Evolutionary conservation across 2,888 invertebrate species (phyloP), one percentile per base, ranked within the genome.

Genomic region (Ethmia dodecea): DNA sequence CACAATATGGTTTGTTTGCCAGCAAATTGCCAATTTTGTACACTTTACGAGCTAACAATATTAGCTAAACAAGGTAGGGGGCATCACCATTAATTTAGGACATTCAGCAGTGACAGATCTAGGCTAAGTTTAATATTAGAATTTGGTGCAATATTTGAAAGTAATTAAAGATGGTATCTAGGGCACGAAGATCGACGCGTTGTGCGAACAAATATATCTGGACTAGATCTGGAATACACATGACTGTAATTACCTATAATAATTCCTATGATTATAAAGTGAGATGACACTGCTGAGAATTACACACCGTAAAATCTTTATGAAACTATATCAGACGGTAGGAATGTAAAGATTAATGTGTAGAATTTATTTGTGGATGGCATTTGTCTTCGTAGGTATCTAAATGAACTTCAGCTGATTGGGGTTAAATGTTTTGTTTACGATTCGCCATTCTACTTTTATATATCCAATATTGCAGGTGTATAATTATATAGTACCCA

Each of bases 101-200:
- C 40, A 33, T 11, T 5, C 26, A 49, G 47, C n/a, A n/a, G n/a
- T n/a, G n/a, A n/a, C n/a, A n/a, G n/a, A n/a, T n/a, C n/a, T n/a
- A n/a, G n/a, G n/a, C n/a, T n/a, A n/a, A n/a, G n/a, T n/a, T n/a
- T n/a, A n/a, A n/a, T n/a, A n/a, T n/a, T n/a, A n/a, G n/a, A n/a
- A n/a, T n/a, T n/a, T n/a, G n/a, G n/a, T n/a, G n/a, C n/a, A n/a
- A n/a, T n/a, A n/a, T n/a, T n/a, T n/a, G 45, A 60, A 58, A 55
- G 47, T 48, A 59, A 55, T 54, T 55, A 50, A 43, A 16, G 46
- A 47, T 37, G 33, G 55, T 69, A 67, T 72, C 67, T 65, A 61
- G 67, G 60, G 55, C 69, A 63, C 58, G 45, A 65, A 72, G 65
- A 67, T 63, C 57, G 41, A 42, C 45, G 49, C 49, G 45, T 50